Conservation (phyloP, 1,140 invertebrate species). For the Steinernema feltiae region DNA sequence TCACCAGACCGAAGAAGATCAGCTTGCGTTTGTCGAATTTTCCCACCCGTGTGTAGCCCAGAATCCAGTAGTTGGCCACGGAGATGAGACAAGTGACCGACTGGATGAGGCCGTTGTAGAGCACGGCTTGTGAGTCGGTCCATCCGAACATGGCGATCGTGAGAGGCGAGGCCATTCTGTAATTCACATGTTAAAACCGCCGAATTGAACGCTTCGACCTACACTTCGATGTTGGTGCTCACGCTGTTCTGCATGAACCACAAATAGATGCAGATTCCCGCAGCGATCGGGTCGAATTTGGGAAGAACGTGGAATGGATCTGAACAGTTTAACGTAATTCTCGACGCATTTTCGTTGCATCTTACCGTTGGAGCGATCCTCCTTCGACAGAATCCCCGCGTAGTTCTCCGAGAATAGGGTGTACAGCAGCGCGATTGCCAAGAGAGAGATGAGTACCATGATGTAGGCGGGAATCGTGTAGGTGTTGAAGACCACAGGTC, state of each 20-base stretch:
- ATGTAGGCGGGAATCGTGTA: slow-evolving; percentile 37
- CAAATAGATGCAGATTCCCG: slow-evolving; percentile 28
- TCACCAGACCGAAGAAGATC: slow-evolving; percentile 30
- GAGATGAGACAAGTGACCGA: slow-evolving; percentile 21
- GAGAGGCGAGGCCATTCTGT: slow-evolving; percentile 26
- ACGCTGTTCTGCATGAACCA: slow-evolving; percentile 26
- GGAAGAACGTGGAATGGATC: slow-evolving; percentile 26
- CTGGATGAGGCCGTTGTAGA: slow-evolving; percentile 34
- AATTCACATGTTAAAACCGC: background rate
- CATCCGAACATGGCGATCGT: slow-evolving; percentile 37
- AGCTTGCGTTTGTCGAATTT: slow-evolving; percentile 31
- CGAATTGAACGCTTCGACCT: background rate
- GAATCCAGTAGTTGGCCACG: slow-evolving; percentile 18
- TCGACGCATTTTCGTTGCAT: background rate
- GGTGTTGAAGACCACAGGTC: slow-evolving; percentile 29
- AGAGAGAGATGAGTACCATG: slow-evolving; percentile 25
- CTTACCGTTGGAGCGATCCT: slow-evolving; percentile 14
- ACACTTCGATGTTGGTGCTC: slow-evolving; percentile 38
- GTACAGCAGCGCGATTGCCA: slow-evolving; percentile 26
- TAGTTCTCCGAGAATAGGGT: slow-evolving; percentile 32
- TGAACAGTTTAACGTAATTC: slow-evolving; percentile 13
- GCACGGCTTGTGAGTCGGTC: slow-evolving; percentile 28
- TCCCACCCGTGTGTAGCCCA: slow-evolving; percentile 21
- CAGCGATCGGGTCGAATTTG: slow-evolving; percentile 24
- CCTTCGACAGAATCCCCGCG: slow-evolving; percentile 34